phyloP scores from a whole-genome alignment of 2,888 invertebrate genomes.

The Nomada flava region DNA sequence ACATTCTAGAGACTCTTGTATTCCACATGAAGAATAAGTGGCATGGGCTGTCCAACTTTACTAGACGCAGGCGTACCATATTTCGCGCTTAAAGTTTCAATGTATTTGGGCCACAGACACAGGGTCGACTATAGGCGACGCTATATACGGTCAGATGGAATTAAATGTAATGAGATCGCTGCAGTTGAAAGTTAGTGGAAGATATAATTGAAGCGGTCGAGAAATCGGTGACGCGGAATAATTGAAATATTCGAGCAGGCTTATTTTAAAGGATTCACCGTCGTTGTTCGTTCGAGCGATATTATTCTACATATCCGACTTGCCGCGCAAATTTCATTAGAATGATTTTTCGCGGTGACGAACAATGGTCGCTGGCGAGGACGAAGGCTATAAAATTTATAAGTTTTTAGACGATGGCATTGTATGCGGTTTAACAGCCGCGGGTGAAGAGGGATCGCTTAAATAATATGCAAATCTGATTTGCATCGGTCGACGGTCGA shows the following conservation, averaged over 20 bases:
- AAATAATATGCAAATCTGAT: conserved; percentile 57
- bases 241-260: no score
- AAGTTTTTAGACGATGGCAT: conserved; percentile 10
- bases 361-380: not conserved
- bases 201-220: no score
- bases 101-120: no score
- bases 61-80: not conserved
- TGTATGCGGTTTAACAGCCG: conserved; percentile 30
- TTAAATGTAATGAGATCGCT: no score
- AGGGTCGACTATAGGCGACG: no score
- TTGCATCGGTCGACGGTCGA: conserved; percentile 28
- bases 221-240: no score
- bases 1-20: conserved; percentile 5
- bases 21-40: not conserved
- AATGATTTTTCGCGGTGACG: conserved; percentile 5
- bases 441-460: conserved; percentile 13
- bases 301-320: not conserved
- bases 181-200: no score
- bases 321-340: not conserved
- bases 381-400: conserved; percentile 4
- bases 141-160: no score
- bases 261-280: no score
- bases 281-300: no score
- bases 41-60: not conserved
- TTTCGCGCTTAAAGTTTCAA: no score